Evolutionary conservation across 2,113 vertebrate genomes (phyloP), one percentile per base, ranked within the genome.

Genomic region (Falco punctatus): DNA sequence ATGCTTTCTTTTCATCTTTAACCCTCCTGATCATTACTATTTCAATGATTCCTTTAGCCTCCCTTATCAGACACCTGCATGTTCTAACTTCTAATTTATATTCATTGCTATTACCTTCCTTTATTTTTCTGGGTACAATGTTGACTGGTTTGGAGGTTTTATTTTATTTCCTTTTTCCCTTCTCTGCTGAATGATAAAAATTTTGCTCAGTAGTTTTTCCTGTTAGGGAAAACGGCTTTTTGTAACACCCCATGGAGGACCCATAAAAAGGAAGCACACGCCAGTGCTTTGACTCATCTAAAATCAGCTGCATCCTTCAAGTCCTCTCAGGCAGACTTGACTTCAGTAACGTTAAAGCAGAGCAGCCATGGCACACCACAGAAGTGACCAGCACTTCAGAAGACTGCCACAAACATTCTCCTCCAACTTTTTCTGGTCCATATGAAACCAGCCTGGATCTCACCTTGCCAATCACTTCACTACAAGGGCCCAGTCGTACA

Each of bases 51-150:
- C 77, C 72, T 81, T 93, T 55, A 84, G 54, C 62, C 49, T 89
- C 67, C 67, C 87, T 94, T 91, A 96, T 92, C 94, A 95, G 75
- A 86, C 90, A 92, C 62, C 92, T 91, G 58, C 87, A 75, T 58
- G 17, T 58, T 86, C 66, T 64, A 94, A 88, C 59, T 89, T 58
- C 71, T 83, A 10, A 77, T 93, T 88, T 77, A 91, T 89, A 95
- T 91, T 91, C 92, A 91, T 89, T 69, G 75, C 87, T 91, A 61
- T 46, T 75, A 75, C 24, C 38, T 88, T 66, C 65, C 66, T 46
- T 80, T 86, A 46, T 91, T 95, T 93, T 94, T 69, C 87, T 77
- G 77, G n/a, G 77, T 54, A 89, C 15, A 22, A 40, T 22, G 30
- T 80, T 77, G n/a, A 55, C 67, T 81, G n/a, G 19, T 27, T 81